Conservation (phyloP, 2,113 vertebrate genomes). For the Callocephalon fimbriatum region DNA sequence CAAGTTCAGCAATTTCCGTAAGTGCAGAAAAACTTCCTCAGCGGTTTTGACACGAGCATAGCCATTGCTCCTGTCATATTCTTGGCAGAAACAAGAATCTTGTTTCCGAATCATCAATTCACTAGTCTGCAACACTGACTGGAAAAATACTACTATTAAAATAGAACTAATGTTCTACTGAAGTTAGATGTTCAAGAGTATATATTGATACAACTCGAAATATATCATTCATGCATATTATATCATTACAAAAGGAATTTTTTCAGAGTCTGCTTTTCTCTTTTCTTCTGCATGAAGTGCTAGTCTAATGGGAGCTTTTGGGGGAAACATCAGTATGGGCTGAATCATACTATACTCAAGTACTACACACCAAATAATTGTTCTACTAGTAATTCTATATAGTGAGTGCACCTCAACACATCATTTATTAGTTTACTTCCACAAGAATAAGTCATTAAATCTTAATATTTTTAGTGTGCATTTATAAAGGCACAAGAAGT, state of each 20-base stretch:
- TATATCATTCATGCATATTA: not conserved
- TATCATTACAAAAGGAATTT: not conserved
- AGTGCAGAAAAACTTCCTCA: not conserved
- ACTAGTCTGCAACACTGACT: not conserved
- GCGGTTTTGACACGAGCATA: not conserved
- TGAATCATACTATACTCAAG: not conserved
- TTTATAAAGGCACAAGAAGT: not conserved
- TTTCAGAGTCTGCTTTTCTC: not conserved
- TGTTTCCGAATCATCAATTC: not conserved
- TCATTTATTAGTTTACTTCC: not conserved
- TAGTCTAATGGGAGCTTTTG: not conserved
- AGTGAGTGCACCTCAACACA: not conserved
- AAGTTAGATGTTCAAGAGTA: not conserved
- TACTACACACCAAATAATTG: not conserved
- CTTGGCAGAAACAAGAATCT: not conserved
- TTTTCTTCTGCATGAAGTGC: not conserved
- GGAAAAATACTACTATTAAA: not conserved
- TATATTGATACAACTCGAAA: not conserved
- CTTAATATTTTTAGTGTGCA: not conserved
- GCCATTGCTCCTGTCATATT: not conserved
- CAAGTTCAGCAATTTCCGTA: not conserved
- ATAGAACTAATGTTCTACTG: not conserved
- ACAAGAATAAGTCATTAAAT: accelerated
- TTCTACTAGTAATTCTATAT: not conserved
- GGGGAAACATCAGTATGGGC: not conserved